Base-by-base conservation (phyloP, 2,797 vertebrate genomes). In the Muscicapa striata region DNA sequence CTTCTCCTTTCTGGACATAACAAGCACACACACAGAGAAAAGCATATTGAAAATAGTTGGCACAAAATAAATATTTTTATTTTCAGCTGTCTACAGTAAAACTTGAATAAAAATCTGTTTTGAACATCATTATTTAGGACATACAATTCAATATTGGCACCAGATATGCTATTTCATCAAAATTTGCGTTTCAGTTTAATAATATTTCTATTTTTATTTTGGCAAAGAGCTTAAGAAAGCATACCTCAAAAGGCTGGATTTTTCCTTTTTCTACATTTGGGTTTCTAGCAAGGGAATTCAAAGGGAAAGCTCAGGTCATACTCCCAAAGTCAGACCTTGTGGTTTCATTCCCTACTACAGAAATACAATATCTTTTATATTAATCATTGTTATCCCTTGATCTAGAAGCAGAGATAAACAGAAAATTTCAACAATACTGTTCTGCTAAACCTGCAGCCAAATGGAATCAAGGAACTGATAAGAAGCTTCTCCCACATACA, bases 91-190 rank as follows among this genome's bases (percentile, higher is more conserved):
- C 23, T 38, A 5, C 32, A 54, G 29, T 11, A 32, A 45, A 62
- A 62, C 15, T 27, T 45, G 18, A 72, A 72, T 54, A 18, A 72
- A 72, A 72, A n/a, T 22, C 67, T 38, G n/a, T 12, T 70, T 38
- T 45, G n/a, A 45, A 12, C 11, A 15, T 43, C 18, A 27, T 27
- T 38, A 54, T 54, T 38, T 27, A 27, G 18, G 12, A 23, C 27
- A 15, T 27, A 4, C 1, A 82, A 10, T 27, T 46, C 67, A 38
- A 17, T 27, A 90, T 67, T 88, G 66, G 55, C 21, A 87, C 64
- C 90, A 94, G 91, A 87, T 91, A 79, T 75, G 96, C 45, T 62
- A 10, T 63, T 95, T 81, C 55, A 88, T 83, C 61, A 90, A 73
- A 58, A 84, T 84, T 63, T 88, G 32, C 59, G 67, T 91, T 90